Conservation (phyloP, 30 jellyfish, hydroid and myxozoan species). For the Nemopilema nomurai region DNA sequence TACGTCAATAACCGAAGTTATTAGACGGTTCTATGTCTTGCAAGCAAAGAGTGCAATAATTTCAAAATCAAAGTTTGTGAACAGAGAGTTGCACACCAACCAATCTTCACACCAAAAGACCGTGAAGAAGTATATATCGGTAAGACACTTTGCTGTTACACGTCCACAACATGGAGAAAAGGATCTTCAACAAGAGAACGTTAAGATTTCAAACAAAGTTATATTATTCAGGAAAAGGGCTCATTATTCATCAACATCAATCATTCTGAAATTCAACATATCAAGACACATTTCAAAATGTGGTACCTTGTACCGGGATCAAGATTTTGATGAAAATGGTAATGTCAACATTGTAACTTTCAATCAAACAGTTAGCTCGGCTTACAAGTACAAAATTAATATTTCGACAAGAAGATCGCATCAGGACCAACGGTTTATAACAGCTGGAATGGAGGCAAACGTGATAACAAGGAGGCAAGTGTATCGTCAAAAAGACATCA, state of each 20-base stretch:
- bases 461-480: neutral
- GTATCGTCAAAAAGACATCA: neutral
- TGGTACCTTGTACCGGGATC: neutral
- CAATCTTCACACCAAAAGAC: neutral
- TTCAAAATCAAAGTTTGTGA: neutral
- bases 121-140: neutral
- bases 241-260: neutral
- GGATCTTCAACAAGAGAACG: neutral
- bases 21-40: neutral
- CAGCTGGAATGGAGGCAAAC: neutral
- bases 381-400: slow-evolving; percentile 2
- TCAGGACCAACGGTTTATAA: neutral
- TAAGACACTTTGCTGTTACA: neutral
- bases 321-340: slow-evolving; percentile 7
- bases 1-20: slow-evolving; percentile 8
- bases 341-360: neutral
- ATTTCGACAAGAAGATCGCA: neutral
- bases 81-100: neutral
- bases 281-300: neutral
- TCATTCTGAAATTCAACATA: slow-evolving; percentile 2
- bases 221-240: neutral
- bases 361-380: neutral
- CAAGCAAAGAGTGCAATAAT: slow-evolving; percentile 7
- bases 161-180: neutral
- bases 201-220: neutral